Evolutionary conservation across 2,888 invertebrate species (phyloP).

Genomic region (Megastigmus dorsalis): DNA sequence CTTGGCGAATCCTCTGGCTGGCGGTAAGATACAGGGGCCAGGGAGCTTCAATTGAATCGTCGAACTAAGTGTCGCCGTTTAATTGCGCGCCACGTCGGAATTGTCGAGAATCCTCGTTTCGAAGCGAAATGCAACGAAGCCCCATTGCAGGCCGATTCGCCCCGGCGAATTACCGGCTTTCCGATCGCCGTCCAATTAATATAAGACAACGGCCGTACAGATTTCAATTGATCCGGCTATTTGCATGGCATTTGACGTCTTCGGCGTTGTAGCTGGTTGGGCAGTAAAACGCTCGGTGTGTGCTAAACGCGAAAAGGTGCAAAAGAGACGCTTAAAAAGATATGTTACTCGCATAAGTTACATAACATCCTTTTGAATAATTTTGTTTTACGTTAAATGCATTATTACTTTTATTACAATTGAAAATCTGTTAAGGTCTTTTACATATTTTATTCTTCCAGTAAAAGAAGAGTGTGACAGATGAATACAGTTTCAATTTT

Average conservation of each 20-base stretch:
- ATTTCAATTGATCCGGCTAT: conserved; percentile 17
- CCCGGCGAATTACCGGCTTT: conserved; percentile 23
- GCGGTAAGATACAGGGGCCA: background rate
- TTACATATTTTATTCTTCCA: no score
- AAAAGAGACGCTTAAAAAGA: no score
- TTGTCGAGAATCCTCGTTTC: conserved; percentile 13
- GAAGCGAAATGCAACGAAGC: conserved; percentile 11
- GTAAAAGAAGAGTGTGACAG: no score
- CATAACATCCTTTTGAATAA: background rate
- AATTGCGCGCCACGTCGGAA: conserved; percentile 41
- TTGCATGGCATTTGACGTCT: background rate
- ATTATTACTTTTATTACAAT: no score
- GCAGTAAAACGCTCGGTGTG: no score
- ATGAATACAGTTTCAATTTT: no score
- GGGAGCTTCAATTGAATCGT: conserved; percentile 37
- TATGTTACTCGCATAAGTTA: background rate
- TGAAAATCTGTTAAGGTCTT: no score
- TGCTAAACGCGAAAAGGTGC: no score
- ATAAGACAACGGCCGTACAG: background rate
- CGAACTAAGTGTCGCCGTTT: conserved; percentile 40
- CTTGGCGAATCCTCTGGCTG: background rate
- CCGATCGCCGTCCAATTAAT: conserved; percentile 30
- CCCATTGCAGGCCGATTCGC: background rate
- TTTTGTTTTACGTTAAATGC: no score
- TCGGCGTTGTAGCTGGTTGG: no score